Evolutionary conservation across 2,797 vertebrate species (phyloP).

Genomic region (Picus viridis): DNA sequence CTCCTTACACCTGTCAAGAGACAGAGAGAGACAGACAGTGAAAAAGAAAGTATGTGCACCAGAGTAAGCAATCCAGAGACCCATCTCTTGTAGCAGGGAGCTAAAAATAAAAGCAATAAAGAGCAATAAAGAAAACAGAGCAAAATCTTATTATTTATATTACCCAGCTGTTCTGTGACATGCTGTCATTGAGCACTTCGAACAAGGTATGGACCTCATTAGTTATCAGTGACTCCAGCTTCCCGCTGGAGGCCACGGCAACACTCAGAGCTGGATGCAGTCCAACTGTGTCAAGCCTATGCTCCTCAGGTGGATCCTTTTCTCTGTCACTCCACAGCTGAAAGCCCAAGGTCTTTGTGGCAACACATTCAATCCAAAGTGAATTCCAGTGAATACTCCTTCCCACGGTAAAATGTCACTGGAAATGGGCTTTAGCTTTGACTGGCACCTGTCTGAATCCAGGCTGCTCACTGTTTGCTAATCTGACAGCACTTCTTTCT

Average conservation of each 20-base stretch:
- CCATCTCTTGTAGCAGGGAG: conserved; percentile 42
- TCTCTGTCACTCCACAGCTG: background rate
- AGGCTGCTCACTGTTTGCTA: background rate
- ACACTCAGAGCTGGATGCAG: conserved; percentile 25
- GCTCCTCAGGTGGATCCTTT: conserved; percentile 38
- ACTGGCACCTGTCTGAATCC: background rate
- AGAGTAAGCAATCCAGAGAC: conserved; percentile 58
- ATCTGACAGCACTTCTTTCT: background rate
- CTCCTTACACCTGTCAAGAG: conserved; percentile 75
- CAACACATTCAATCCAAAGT: background rate
- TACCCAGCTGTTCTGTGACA: conserved; percentile 56
- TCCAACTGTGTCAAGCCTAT: conserved; percentile 67
- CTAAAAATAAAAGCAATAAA: conserved; percentile 77
- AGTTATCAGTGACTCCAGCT: conserved; percentile 41
- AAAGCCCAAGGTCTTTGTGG: background rate
- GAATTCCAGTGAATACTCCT: background rate
- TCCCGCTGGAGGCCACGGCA: background rate
- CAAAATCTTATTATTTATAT: conserved; percentile 72
- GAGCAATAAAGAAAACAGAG: conserved; percentile 56
- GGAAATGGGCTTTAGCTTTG: background rate
- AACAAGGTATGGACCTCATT: conserved; percentile 43
- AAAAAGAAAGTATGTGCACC: conserved; percentile 29
- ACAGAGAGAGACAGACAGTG: conserved; percentile 28
- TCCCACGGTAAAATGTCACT: background rate
- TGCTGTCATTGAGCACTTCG: conserved; percentile 54